Conservation (phyloP, 2,113 vertebrate species). For the Elaphurus davidianus region DNA sequence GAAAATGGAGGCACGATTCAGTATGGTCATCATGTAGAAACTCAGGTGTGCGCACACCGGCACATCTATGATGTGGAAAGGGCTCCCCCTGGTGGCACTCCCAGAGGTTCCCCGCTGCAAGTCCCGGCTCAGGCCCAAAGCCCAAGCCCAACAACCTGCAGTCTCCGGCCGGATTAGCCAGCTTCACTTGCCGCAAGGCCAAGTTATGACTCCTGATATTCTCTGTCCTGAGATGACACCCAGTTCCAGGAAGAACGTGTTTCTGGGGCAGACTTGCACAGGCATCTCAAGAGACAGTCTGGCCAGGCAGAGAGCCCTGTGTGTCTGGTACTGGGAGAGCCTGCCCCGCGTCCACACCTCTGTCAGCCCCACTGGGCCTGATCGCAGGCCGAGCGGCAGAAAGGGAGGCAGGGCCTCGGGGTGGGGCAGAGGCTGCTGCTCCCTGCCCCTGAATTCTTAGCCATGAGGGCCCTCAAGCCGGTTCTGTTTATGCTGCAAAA, state of each 20-base stretch:
- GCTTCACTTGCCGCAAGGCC: neutral
- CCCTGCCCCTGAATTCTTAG: neutral
- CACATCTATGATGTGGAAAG: neutral
- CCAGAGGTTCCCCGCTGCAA: neutral
- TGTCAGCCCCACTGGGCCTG: neutral
- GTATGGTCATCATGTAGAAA: neutral
- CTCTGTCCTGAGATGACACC: conserved; percentile 51
- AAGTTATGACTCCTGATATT: conserved; percentile 18
- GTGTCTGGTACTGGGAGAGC: neutral
- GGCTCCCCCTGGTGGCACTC: neutral
- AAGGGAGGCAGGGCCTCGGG: neutral
- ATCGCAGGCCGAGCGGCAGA: neutral
- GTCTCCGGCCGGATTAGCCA: neutral
- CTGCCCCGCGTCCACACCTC: neutral
- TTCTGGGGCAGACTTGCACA: neutral
- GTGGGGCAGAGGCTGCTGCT: neutral
- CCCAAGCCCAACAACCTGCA: neutral
- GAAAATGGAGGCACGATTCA: neutral
- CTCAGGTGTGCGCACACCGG: neutral
- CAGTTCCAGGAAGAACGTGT: conserved; percentile 49
- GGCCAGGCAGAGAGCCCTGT: neutral
- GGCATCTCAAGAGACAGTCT: neutral
- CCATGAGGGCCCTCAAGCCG: neutral
- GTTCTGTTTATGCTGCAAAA: neutral
- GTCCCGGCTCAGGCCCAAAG: neutral